phyloP scores from a whole-genome alignment of 1,140 invertebrate genomes.

The Watersipora subatra region DNA sequence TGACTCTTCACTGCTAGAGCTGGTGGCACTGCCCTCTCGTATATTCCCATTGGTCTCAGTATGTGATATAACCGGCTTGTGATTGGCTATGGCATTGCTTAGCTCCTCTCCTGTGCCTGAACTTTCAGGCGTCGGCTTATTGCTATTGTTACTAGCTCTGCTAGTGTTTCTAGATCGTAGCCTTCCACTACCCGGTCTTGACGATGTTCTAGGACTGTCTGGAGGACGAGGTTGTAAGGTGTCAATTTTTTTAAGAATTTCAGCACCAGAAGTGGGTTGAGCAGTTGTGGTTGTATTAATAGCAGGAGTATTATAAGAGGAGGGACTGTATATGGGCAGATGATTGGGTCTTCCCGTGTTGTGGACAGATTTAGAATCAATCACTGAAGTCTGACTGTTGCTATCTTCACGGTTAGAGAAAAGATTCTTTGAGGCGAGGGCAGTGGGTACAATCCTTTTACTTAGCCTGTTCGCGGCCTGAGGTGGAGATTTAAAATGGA shows the following conservation, averaged over 20 bases:
- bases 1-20: no score
- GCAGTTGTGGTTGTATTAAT: background rate
- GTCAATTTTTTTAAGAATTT: background rate
- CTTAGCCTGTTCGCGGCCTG: background rate
- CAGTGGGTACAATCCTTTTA: no score
- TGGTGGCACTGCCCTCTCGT: no score
- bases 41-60: no score
- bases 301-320: background rate
- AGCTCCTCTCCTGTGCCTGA: background rate
- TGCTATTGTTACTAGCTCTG: background rate
- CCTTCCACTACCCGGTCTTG: background rate
- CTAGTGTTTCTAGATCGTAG: background rate
- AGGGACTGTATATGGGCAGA: background rate
- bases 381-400: no score
- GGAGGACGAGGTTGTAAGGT: background rate
- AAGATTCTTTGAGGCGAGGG: no score
- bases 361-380: no score
- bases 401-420: no score
- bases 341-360: no score
- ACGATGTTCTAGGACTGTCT: background rate
- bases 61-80: no score
- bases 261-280: background rate
- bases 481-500: background rate
- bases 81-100: background rate
- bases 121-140: background rate